These are phyloP conservation scores for Drosophila rhopaloa DNA, from an alignment of 1,140 invertebrate genomes.

Conservation along the genomic window DNA sequence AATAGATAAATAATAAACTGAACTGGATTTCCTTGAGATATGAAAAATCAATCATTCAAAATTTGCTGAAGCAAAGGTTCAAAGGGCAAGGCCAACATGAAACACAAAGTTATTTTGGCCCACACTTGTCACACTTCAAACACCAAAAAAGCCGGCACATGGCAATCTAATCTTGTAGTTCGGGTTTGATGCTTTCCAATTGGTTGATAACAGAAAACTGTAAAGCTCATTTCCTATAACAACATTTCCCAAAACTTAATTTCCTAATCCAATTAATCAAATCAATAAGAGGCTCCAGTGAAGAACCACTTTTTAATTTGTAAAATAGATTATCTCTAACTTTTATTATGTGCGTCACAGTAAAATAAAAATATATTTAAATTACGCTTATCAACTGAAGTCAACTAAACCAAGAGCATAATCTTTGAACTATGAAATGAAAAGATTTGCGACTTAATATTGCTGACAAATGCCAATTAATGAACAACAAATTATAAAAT, in stretches of 20 bases:
- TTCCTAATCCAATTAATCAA: slow-evolving; percentile 50
- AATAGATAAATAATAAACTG: background rate
- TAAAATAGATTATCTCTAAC: slow-evolving; percentile 8
- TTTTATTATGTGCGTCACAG: slow-evolving; percentile 8
- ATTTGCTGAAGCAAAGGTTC: slow-evolving; percentile 28
- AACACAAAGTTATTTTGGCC: slow-evolving; percentile 59
- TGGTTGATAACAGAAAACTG: slow-evolving; percentile 25
- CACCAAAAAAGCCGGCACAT: slow-evolving; percentile 10
- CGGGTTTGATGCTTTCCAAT: slow-evolving; percentile 32
- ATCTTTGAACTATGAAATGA: too few species aligned
- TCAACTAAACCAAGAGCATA: background rate
- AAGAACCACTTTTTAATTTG: slow-evolving; percentile 4
- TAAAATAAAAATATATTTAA: slow-evolving; percentile 3
- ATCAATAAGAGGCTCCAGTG: slow-evolving; percentile 2
- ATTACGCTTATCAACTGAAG: slow-evolving; percentile 30
- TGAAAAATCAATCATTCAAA: too few species aligned
- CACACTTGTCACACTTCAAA: slow-evolving; percentile 19
- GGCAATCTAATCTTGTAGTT: slow-evolving; percentile 64
- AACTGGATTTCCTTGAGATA: too few species aligned
- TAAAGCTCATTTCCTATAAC: slow-evolving; percentile 5
- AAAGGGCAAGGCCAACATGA: slow-evolving; percentile 60
- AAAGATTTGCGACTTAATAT: background rate
- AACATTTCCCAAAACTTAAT: slow-evolving; percentile 28
- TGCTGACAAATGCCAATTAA: slow-evolving; percentile 2
- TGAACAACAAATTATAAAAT: background rate